Conservation (phyloP, 2,888 invertebrate species). For the Lamellibrachia columna region DNA sequence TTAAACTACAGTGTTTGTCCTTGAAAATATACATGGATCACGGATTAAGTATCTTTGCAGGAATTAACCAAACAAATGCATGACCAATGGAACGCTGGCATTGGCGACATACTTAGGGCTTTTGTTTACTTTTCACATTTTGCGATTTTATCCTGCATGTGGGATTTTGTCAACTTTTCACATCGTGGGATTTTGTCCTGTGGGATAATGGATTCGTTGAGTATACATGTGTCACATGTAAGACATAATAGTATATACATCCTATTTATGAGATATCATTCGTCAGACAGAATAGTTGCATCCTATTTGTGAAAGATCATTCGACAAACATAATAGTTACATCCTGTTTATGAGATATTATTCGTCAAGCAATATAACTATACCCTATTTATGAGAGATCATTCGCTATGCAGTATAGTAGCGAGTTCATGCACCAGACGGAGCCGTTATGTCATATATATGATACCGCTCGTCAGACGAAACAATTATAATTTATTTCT, state of each 20-base stretch:
- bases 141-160: no score
- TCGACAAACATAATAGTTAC: not conserved
- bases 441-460: no score
- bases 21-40: no score
- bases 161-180: no score
- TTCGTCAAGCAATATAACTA: no score
- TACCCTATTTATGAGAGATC: no score
- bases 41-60: not conserved
- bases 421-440: no score
- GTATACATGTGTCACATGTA: no score
- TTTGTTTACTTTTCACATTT: no score
- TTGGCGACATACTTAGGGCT: not conserved
- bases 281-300: not conserved
- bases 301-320: not conserved
- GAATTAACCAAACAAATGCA: not conserved
- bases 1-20: not conserved
- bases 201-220: no score
- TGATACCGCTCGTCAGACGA: no score
- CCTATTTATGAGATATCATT: not conserved
- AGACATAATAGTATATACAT: not conserved
- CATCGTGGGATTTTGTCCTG: no score
- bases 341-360: not conserved
- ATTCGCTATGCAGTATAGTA: not conserved
- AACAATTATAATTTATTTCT: not conserved
- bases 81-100: not conserved